phyloP scores from a whole-genome alignment of 2,113 vertebrate species.

The Heterotis niloticus region DNA sequence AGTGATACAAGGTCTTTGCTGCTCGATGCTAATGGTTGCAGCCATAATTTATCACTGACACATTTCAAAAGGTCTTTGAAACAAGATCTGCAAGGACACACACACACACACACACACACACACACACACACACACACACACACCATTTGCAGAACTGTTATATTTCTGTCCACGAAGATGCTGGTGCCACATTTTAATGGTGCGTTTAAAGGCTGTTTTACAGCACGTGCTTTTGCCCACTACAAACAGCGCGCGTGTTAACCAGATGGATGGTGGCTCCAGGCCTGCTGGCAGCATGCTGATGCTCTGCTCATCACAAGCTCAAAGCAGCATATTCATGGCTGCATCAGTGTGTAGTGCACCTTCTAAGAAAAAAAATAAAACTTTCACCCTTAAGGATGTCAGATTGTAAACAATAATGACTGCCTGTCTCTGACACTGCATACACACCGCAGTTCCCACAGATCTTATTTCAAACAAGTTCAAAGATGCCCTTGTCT shows the following conservation, averaged over 20 bases:
- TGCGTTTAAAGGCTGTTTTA: constrained; percentile 51
- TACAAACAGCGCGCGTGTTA: constrained; percentile 45
- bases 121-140: background rate
- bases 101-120: background rate
- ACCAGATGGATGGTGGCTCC: constrained; percentile 65
- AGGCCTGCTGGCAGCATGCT: constrained; percentile 59
- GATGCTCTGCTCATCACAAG: constrained; percentile 10
- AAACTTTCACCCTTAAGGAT: background rate
- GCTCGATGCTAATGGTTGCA: too few relatives aligned
- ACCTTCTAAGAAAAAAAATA: background rate
- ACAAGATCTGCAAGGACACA: background rate
- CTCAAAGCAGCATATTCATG: background rate
- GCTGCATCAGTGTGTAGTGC: background rate
- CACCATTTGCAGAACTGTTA: constrained; percentile 28
- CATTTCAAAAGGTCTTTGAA: background rate
- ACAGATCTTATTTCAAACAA: constrained; percentile 30
- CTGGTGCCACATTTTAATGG: constrained; percentile 53
- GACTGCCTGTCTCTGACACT: background rate
- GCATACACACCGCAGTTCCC: background rate
- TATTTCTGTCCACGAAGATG: constrained; percentile 40
- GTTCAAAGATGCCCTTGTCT: constrained; percentile 31
- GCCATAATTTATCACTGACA: background rate
- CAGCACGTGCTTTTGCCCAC: constrained; percentile 36
- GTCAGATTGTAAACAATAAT: constrained; percentile 10
- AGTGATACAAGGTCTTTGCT: too few relatives aligned